Base-by-base conservation (phyloP, 1,140 invertebrate genomes). In the Drosophila ohnishii region DNA sequence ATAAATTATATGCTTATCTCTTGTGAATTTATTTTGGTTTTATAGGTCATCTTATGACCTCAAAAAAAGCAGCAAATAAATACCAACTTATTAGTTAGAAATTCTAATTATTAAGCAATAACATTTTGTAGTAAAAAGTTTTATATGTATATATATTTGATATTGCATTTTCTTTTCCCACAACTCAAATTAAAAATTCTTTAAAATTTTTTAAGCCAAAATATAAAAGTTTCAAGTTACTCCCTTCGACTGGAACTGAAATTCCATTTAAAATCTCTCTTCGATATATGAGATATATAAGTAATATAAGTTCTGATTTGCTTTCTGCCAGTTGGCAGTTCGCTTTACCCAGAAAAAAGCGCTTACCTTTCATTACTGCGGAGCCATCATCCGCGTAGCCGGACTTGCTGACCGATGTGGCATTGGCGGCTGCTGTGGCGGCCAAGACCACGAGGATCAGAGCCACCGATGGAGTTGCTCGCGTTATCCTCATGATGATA, bases 321-420 rank as follows among this genome's bases (percentile, higher is more conserved):
- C 11, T 63, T 40, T 30, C 28, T 32, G 45, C 60, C 61, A 53
- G 45, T 55, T 55, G 47, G 65, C 47, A 48, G 32, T 66, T 66
- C 16, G 22, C 5, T 47, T 67, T 69, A 45, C 37, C 37, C 65
- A 37, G 47, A 66, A 51, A 66, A 66, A 74, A 75, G 51, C 39
- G 79, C 88, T 87, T 81, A 90, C 89, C 89, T 90, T 90, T 90
- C 73, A 85, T 90, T 77, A 90, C 78, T 22, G 51, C 51, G 13
- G 51, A 55, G 60, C 85, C 89, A 60, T 82, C 71, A 78, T 90
- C 89, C 22, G 84, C 89, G 64, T 90, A 90, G 64, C 89, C 89
- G 42, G 88, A 69, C 60, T 89, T 90, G 53, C 75, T 67, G 32
- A 66, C 74, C 16, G 80, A 72, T 51, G 69, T 62, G 32, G 37